These are phyloP conservation scores for Papilio helenus DNA, from an alignment of 1,140 invertebrate species.

Conservation along the genomic window DNA sequence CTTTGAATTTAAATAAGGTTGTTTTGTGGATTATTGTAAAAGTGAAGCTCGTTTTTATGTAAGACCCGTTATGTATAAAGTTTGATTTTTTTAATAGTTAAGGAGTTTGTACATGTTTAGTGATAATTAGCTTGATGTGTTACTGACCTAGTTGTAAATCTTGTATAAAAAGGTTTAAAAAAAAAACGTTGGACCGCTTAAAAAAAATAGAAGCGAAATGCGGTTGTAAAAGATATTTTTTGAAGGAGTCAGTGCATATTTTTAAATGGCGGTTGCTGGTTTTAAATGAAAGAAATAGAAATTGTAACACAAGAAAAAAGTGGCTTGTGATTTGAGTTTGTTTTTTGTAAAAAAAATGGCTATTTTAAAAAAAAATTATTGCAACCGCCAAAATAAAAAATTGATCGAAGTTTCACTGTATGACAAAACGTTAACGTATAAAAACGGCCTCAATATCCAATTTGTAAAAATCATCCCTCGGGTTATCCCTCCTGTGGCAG, in stretches of 20 bases:
- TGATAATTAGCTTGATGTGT: slow-evolving; percentile 54
- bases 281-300: slow-evolving; percentile 46
- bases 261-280: slow-evolving; percentile 61
- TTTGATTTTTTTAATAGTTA: slow-evolving; percentile 49
- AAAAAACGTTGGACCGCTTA: slow-evolving; percentile 41
- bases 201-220: slow-evolving; percentile 56
- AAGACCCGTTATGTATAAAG: slow-evolving; percentile 54
- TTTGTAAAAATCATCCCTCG: slow-evolving; percentile 30
- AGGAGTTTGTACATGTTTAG: slow-evolving; percentile 55
- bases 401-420: slow-evolving; percentile 52
- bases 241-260: slow-evolving; percentile 69
- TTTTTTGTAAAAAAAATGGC: slow-evolving; percentile 48
- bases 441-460: not conserved
- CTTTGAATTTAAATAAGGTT: not conserved
- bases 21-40: not conserved
- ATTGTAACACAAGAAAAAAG: slow-evolving; percentile 78
- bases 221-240: slow-evolving; percentile 69
- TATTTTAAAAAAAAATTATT: slow-evolving; percentile 62
- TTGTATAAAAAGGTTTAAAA: slow-evolving; percentile 35
- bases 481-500: slow-evolving; percentile 39
- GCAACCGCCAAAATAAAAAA: slow-evolving; percentile 71
- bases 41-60: slow-evolving; percentile 17
- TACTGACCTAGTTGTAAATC: slow-evolving; percentile 66
- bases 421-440: slow-evolving; percentile 33
- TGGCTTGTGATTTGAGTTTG: slow-evolving; percentile 64